Evolutionary conservation across 1,140 invertebrate species (phyloP).

Genomic region (Onthophagus taurus): DNA sequence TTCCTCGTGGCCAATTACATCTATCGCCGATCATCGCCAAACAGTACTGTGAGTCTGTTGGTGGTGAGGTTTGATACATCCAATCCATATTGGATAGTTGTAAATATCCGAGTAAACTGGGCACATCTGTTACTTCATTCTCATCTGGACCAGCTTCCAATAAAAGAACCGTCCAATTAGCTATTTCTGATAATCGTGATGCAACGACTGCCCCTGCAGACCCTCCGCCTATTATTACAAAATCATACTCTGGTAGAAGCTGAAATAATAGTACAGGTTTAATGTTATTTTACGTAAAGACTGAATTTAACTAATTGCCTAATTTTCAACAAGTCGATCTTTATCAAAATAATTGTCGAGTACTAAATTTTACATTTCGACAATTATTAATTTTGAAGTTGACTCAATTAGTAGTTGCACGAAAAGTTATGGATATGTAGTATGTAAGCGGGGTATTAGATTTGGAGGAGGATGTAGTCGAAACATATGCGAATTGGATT

Average conservation of each 20-base stretch:
- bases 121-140: conserved; percentile 69
- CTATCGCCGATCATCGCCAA: conserved; percentile 73
- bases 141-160: conserved; percentile 79
- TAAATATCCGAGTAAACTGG: conserved; percentile 62
- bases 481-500: too few relatives aligned
- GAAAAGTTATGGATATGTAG: too few relatives aligned
- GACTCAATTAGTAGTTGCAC: too few relatives aligned
- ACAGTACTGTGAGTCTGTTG: conserved; percentile 62
- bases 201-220: conserved; percentile 90
- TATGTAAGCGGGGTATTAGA: too few relatives aligned
- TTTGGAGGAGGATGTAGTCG: too few relatives aligned
- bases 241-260: conserved; percentile 58
- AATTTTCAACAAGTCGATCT: too few relatives aligned
- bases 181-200: conserved; percentile 70
- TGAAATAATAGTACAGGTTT: too few relatives aligned
- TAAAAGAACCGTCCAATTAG: conserved; percentile 69
- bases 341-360: too few relatives aligned
- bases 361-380: too few relatives aligned
- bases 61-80: conserved; percentile 84
- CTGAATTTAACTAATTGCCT: too few relatives aligned
- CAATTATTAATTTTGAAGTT: too few relatives aligned
- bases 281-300: too few relatives aligned
- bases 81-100: conserved; percentile 80
- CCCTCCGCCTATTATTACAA: conserved; percentile 80
- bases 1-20: conserved; percentile 78